Percentiles rank a stretch among this genome's conserved stretches.
Evolutionary conservation across 2,888 invertebrate species (phyloP).

Genomic region (Mythimna vitellina): DNA sequence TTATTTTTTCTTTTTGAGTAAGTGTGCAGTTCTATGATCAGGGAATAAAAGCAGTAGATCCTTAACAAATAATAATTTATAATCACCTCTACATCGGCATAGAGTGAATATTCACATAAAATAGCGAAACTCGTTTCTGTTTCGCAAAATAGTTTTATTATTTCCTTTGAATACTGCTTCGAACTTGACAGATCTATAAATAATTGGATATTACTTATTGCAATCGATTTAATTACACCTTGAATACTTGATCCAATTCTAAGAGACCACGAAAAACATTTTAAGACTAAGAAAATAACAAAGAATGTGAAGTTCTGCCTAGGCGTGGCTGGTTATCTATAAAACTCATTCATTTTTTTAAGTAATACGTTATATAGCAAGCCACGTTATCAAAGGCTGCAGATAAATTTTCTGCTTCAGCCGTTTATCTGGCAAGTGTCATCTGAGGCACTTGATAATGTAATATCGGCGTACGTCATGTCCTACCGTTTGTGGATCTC

Average conservation of each 20-base stretch:
- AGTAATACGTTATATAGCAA: slow-evolving; percentile 25
- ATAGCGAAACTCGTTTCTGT: slow-evolving; percentile 52
- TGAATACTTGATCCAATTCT: neutral
- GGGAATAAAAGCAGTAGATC: slow-evolving; percentile 9
- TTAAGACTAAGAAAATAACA: neutral
- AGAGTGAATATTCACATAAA: slow-evolving; percentile 44
- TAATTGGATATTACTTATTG: slow-evolving; percentile 28
- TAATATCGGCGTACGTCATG: slow-evolving; percentile 56
- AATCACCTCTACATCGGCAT: slow-evolving; percentile 36
- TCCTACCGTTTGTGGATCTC: slow-evolving; percentile 59
- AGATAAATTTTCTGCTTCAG: slow-evolving; percentile 40
- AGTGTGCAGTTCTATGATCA: no score
- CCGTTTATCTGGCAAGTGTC: slow-evolving; percentile 44
- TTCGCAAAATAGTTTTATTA: slow-evolving; percentile 59
- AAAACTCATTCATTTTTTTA: neutral
- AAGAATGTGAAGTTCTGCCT: neutral
- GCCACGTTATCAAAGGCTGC: slow-evolving; percentile 27
- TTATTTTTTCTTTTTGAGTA: neutral
- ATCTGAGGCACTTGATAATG: slow-evolving; percentile 50
- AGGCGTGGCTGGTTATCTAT: neutral
- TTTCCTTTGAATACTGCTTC: slow-evolving; percentile 50
- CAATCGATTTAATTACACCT: neutral
- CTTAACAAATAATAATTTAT: slow-evolving; percentile 50
- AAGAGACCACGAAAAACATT: neutral
- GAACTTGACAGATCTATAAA: slow-evolving; percentile 23